phyloP scores from a whole-genome alignment of 2,797 vertebrate species.

The Tragelaphus eurycerus region DNA sequence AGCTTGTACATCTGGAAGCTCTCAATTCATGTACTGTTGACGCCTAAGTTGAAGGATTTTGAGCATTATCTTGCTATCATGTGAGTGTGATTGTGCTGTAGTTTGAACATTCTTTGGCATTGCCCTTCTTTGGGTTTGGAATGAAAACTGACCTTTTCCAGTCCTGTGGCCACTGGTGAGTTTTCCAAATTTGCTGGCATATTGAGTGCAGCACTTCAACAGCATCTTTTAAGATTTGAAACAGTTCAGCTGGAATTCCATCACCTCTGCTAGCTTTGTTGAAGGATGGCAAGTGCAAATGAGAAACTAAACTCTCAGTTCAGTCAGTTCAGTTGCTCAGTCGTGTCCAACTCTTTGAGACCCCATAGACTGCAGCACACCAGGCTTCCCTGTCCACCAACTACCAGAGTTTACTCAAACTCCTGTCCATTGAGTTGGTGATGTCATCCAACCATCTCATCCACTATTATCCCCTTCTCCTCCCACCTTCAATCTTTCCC shows the following conservation, averaged over 20 bases:
- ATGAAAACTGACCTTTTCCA: neutral
- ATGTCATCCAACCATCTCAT: neutral
- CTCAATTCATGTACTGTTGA: neutral
- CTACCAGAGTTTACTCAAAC: too few relatives aligned
- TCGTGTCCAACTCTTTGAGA: too few relatives aligned
- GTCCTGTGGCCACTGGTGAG: neutral
- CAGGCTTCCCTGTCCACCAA: too few relatives aligned
- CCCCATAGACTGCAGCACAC: too few relatives aligned
- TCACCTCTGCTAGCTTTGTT: neutral
- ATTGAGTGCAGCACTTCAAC: neutral
- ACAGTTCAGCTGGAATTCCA: neutral
- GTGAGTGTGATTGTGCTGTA: neutral
- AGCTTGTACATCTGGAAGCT: neutral
- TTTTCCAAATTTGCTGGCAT: neutral
- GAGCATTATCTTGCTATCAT: neutral
- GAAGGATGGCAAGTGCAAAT: neutral
- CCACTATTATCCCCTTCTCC: neutral
- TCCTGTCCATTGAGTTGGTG: neutral
- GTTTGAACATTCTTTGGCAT: neutral
- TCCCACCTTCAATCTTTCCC: neutral
- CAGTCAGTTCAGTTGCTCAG: neutral
- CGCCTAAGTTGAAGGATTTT: neutral
- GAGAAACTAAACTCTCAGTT: neutral
- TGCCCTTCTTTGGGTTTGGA: neutral
- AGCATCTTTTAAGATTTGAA: neutral